Evolutionary conservation across 2,113 vertebrate species (phyloP).

Genomic region (Macrotis lagotis): DNA sequence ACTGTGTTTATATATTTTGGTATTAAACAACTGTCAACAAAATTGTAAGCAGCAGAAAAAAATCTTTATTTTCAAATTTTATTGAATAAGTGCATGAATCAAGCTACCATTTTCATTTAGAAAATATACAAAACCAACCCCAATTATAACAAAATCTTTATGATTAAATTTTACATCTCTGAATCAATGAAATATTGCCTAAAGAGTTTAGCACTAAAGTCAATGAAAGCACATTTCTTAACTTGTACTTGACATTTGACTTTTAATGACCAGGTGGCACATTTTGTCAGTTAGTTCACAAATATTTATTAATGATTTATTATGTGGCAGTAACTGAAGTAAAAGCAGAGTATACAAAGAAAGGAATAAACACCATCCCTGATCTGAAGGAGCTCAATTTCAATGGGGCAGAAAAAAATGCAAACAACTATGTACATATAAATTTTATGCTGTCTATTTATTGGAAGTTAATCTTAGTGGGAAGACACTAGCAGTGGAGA

Average conservation of each 20-base stretch:
- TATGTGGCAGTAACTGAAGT: background rate
- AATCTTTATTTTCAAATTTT: background rate
- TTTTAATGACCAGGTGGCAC: background rate
- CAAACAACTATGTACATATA: no score
- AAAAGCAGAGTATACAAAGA: no score
- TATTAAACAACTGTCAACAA: background rate
- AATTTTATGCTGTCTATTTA: no score
- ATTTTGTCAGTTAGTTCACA: background rate
- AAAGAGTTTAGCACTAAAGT: background rate
- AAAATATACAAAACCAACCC: background rate
- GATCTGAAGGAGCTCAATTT: no score
- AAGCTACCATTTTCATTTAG: background rate
- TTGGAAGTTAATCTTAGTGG: no score
- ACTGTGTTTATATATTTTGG: background rate
- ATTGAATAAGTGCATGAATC: background rate
- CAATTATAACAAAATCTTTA: background rate
- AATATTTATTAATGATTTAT: background rate
- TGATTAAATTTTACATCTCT: background rate
- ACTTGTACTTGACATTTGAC: background rate
- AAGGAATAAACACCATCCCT: no score
- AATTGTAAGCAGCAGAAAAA: background rate
- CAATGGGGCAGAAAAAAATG: no score
- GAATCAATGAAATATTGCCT: background rate
- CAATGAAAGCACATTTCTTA: background rate
- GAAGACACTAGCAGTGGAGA: no score